phyloP scores from a whole-genome alignment of 2,888 invertebrate genomes.

The Pseudococcus longispinus region DNA sequence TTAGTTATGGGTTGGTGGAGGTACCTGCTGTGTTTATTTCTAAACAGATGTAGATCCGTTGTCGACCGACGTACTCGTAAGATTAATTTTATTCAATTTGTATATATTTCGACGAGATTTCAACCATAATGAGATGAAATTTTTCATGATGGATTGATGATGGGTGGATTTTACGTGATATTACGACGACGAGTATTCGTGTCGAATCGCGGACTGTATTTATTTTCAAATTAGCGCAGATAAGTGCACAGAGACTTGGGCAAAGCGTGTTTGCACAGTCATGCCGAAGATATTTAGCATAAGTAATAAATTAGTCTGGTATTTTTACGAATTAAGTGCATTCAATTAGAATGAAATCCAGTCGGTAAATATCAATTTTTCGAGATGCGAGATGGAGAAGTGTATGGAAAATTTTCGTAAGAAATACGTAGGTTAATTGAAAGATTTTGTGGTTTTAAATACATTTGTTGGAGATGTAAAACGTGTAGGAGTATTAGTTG shows the following conservation, averaged over 20 bases:
- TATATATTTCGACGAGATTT: slow-evolving; percentile 1
- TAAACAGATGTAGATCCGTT: not conserved
- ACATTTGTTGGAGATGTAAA: not conserved
- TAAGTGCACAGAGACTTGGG: not conserved
- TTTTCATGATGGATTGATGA: not conserved
- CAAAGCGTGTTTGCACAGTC: not conserved
- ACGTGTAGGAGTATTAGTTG: not conserved
- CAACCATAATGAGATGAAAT: not conserved
- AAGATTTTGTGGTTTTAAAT: not conserved
- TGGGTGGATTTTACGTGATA: not conserved
- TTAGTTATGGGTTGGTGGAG: not conserved
- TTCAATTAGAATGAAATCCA: not conserved
- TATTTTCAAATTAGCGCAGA: not conserved
- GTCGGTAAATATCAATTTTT: not conserved
- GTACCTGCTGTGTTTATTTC: not conserved
- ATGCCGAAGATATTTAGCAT: not conserved
- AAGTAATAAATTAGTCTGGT: not conserved
- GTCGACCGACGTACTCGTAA: not conserved
- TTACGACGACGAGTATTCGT: not conserved
- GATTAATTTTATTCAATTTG: not conserved
- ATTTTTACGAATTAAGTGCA: not conserved
- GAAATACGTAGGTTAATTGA: not conserved
- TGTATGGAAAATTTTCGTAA: not conserved
- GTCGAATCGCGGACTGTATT: not conserved
- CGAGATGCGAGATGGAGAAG: not conserved